A percentile compares a stretch with the other conserved stretches of the same genome.
These are phyloP conservation scores for Acrobasis consociella DNA, from an alignment of 2,888 invertebrate species.

Conservation along the genomic window DNA sequence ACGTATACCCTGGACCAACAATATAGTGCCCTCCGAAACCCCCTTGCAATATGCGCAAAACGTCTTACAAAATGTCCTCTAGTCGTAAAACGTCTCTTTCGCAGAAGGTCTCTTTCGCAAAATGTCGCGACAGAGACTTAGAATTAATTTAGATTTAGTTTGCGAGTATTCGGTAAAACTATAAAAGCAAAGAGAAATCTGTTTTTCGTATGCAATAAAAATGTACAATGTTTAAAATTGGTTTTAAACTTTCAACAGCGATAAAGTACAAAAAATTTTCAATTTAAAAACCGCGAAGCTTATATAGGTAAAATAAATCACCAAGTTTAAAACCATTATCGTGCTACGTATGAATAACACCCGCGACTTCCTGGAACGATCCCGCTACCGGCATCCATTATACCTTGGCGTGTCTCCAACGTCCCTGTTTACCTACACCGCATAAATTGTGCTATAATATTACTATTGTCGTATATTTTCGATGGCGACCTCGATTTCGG, in stretches of 20 bases:
- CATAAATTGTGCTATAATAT: conserved; percentile 13
- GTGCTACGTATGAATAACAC: conserved; percentile 16
- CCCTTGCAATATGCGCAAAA: too few species aligned
- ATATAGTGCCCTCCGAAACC: too few species aligned
- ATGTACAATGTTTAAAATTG: neutral
- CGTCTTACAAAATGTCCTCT: too few species aligned
- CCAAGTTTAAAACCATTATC: conserved; percentile 10
- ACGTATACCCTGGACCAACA: too few species aligned
- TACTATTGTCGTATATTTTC: conserved; percentile 2
- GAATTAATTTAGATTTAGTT: too few species aligned
- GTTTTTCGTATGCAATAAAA: too few species aligned
- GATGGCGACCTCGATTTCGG: conserved; percentile 5
- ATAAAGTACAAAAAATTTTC: neutral
- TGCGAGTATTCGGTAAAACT: too few species aligned
- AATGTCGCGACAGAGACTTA: too few species aligned
- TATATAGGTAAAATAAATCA: neutral
- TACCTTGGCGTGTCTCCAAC: conserved; percentile 14
- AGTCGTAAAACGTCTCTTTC: too few species aligned
- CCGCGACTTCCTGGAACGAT: conserved; percentile 4
- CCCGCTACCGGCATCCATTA: conserved; percentile 17
- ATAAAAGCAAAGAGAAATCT: too few species aligned
- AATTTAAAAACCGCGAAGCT: neutral
- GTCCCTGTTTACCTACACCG: conserved; percentile 15
- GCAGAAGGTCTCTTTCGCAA: too few species aligned
- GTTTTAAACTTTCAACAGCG: neutral